Evolutionary conservation across 2,113 vertebrate species (phyloP).

Genomic region (Muntiacus muntjak): DNA sequence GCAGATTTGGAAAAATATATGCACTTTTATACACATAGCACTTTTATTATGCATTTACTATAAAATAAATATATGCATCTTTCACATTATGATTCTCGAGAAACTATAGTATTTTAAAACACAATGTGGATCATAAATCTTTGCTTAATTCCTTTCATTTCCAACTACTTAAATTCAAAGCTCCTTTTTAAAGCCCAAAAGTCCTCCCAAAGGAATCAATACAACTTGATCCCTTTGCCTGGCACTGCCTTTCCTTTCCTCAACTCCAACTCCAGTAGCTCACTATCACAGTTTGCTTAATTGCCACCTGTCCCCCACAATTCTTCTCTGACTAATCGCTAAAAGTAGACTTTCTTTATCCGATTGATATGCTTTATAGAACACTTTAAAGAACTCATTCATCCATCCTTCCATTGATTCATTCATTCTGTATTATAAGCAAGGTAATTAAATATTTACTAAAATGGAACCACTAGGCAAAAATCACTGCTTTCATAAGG

Average conservation of each 20-base stretch:
- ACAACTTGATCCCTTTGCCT: not conserved
- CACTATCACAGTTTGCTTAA: not conserved
- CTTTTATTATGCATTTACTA: not conserved
- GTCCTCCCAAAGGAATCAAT: not conserved
- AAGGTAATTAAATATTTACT: not conserved
- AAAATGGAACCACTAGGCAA: not conserved
- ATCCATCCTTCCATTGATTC: not conserved
- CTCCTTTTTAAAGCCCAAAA: not conserved
- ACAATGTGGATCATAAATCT: not conserved
- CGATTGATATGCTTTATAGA: not conserved
- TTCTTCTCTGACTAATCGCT: not conserved
- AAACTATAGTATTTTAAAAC: not conserved
- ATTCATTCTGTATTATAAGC: not conserved
- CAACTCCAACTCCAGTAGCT: too few species aligned
- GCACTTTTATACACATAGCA: not conserved
- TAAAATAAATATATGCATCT: not conserved
- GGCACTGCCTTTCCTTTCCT: not conserved
- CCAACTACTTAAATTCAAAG: not conserved
- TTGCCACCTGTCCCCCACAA: not conserved
- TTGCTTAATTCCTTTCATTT: not conserved
- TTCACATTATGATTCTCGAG: not conserved
- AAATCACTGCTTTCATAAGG: not conserved
- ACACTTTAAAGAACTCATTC: not conserved
- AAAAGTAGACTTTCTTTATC: not conserved
- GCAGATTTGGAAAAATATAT: not conserved